phyloP scores from a whole-genome alignment of 2,797 vertebrate genomes.

The Champsocephalus esox region DNA sequence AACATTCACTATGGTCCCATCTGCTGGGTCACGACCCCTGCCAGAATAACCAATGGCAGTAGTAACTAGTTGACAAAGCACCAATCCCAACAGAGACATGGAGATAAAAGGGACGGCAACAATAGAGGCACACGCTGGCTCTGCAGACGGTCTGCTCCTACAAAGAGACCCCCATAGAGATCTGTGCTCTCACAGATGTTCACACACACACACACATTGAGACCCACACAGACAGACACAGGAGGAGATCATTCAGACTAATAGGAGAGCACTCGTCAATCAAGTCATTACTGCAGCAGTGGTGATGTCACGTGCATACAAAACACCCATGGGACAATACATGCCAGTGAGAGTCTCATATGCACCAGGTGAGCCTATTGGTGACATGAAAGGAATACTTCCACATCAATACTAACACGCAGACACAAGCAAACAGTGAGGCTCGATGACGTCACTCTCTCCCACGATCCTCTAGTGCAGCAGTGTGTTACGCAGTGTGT shows the following conservation, averaged over 20 bases:
- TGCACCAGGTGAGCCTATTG: constrained; percentile 24
- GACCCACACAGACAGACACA: constrained; percentile 14
- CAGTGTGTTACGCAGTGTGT: constrained; percentile 46
- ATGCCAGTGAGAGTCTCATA: constrained; percentile 11
- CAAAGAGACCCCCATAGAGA: constrained; percentile 25
- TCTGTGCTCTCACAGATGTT: constrained; percentile 59
- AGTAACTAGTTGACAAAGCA: constrained; percentile 64
- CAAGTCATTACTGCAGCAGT: constrained; percentile 32
- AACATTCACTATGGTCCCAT: constrained; percentile 66
- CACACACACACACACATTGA: constrained; percentile 21
- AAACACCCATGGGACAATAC: constrained; percentile 24
- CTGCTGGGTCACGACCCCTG: constrained; percentile 76
- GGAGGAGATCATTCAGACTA: constrained; percentile 23
- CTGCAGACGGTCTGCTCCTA: constrained; percentile 51
- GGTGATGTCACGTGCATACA: constrained; percentile 38
- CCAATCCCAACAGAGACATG: constrained; percentile 66
- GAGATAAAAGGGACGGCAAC: constrained; percentile 66
- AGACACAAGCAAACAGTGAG: constrained; percentile 25
- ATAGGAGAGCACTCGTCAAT: constrained; percentile 40
- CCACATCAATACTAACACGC: constrained; percentile 29
- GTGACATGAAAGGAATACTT: constrained; percentile 19
- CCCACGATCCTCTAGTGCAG: constrained; percentile 66
- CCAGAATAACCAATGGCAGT: constrained; percentile 66
- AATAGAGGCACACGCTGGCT: constrained; percentile 77
- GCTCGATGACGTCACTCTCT: constrained; percentile 67